Conservation (phyloP, 2,113 vertebrate genomes). For the Dromaius novaehollandiae region DNA sequence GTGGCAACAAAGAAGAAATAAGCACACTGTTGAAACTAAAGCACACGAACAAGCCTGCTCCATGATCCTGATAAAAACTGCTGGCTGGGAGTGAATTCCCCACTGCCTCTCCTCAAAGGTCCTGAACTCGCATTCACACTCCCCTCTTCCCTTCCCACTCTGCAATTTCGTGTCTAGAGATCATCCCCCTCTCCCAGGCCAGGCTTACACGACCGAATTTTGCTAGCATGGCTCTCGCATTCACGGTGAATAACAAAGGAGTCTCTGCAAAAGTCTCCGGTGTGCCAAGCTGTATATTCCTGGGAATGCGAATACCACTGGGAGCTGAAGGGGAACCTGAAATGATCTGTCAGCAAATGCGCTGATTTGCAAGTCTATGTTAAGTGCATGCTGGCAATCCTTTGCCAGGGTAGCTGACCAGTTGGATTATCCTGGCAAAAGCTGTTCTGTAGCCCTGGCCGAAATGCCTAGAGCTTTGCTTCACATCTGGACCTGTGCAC, state of each 20-base stretch:
- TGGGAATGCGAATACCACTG: rapidly evolving
- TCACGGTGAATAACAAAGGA: background rate
- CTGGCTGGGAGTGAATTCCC: slow-evolving; percentile 30
- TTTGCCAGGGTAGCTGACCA: background rate
- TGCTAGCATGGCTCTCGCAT: background rate
- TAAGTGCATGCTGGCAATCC: background rate
- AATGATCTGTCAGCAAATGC: background rate
- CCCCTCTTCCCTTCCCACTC: background rate
- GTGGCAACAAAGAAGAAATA: background rate
- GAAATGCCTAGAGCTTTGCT: slow-evolving; percentile 12
- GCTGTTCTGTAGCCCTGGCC: background rate
- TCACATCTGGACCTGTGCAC: slow-evolving; percentile 63
- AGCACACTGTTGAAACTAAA: slow-evolving; percentile 55
- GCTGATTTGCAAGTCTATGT: background rate
- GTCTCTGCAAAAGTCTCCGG: background rate
- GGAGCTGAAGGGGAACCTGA: background rate
- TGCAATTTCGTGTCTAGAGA: background rate
- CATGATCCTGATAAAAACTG: slow-evolving; percentile 24
- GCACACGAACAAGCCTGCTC: slow-evolving; percentile 28
- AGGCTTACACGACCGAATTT: background rate
- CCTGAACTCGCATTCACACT: background rate
- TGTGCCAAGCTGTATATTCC: background rate
- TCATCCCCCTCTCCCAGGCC: background rate
- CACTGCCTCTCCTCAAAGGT: background rate
- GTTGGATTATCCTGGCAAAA: background rate